Evolutionary conservation across 2,888 invertebrate species (phyloP).

Genomic region (Sarcophaga rosellei): DNA sequence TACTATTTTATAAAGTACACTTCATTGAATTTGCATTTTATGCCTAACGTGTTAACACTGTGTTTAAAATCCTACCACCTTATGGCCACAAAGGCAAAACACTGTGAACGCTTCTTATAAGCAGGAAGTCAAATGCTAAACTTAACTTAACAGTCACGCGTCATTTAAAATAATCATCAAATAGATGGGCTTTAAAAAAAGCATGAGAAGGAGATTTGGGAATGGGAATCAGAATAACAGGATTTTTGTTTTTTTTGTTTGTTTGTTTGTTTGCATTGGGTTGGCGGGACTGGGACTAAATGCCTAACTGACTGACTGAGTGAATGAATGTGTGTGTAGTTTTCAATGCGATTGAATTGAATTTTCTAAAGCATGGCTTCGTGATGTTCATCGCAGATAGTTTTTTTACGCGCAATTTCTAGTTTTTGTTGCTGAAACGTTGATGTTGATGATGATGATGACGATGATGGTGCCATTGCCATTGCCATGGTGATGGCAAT

Average conservation of each 20-base stretch:
- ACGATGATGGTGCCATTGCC: conserved; percentile 44
- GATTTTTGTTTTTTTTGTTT: neutral
- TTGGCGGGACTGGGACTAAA: neutral
- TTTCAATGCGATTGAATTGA: conserved; percentile 47
- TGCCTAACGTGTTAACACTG: too few relatives aligned
- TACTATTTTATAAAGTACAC: neutral
- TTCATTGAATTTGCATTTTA: neutral
- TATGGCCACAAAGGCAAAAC: neutral
- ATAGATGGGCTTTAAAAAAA: neutral
- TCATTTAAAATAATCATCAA: conserved; percentile 62
- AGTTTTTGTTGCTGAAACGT: neutral
- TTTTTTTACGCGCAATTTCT: neutral
- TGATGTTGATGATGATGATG: conserved; percentile 54
- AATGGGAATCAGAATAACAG: conserved; percentile 27
- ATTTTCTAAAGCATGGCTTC: conserved; percentile 5
- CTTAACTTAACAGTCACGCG: conserved; percentile 62
- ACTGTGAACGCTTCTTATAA: conserved; percentile 3
- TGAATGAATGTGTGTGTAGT: neutral
- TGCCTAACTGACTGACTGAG: neutral
- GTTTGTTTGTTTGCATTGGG: neutral
- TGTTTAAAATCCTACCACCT: too few relatives aligned
- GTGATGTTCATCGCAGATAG: neutral
- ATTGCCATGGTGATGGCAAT: conserved; percentile 40
- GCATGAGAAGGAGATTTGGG: conserved; percentile 33
- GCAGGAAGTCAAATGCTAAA: conserved; percentile 49